Evolutionary conservation across 1,140 invertebrate species (phyloP).

Genomic region (Agraylea sexmaculata): DNA sequence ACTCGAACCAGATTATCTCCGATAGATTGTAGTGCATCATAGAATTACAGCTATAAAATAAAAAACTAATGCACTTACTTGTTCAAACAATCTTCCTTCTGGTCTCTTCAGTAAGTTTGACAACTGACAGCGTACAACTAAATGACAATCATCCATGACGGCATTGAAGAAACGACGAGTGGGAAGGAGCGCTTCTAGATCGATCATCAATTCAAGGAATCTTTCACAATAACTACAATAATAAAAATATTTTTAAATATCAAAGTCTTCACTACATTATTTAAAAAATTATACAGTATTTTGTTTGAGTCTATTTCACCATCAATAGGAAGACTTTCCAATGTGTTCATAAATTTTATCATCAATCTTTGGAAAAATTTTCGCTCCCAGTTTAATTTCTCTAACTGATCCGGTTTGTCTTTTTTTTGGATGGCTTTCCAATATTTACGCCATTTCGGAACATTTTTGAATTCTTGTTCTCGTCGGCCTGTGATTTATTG

Average conservation of each 20-base stretch:
- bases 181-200: slow-evolving; percentile 87
- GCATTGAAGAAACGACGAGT: slow-evolving; percentile 95
- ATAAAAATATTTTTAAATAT: neutral
- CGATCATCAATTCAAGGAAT: slow-evolving; percentile 92
- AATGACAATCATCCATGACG: slow-evolving; percentile 87
- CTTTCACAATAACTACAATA: slow-evolving; percentile 75
- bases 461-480: slow-evolving; percentile 73
- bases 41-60: neutral
- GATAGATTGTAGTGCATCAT: no score
- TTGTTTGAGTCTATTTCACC: slow-evolving; percentile 45
- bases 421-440: slow-evolving; percentile 84
- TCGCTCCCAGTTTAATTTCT: slow-evolving; percentile 75
- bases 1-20: no score
- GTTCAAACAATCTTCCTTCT: slow-evolving; percentile 85
- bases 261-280: neutral
- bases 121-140: slow-evolving; percentile 82
- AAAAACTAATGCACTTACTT: slow-evolving; percentile 49
- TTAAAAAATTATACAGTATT: slow-evolving; percentile 30
- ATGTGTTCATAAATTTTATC: slow-evolving; percentile 76
- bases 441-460: slow-evolving; percentile 85
- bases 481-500: slow-evolving; percentile 48
- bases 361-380: slow-evolving; percentile 80
- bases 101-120: slow-evolving; percentile 59
- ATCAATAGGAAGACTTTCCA: slow-evolving; percentile 62
- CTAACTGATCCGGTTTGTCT: slow-evolving; percentile 57